Evolutionary conservation across 1,140 invertebrate genomes (phyloP).

Genomic region (Sitodiplosis mosellana): DNA sequence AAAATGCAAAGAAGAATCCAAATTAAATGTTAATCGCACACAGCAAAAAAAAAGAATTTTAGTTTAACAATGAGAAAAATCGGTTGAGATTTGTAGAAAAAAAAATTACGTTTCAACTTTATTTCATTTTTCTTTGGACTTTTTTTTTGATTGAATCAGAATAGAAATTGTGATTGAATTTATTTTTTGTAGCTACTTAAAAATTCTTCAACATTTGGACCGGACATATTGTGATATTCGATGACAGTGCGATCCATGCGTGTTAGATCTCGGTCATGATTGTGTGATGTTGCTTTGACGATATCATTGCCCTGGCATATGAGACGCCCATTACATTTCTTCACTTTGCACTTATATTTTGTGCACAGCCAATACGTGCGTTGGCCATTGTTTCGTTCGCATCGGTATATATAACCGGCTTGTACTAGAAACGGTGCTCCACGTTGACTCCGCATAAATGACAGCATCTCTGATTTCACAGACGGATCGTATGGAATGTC

Average conservation of each 20-base stretch:
- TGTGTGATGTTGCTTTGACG: conserved; percentile 1
- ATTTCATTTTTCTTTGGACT: neutral
- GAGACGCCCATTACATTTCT: conserved; percentile 3
- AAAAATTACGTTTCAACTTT: too few species aligned
- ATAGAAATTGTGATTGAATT: too few species aligned
- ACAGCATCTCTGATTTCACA: neutral
- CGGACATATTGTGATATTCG: neutral
- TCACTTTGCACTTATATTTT: neutral
- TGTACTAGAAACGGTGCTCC: conserved; percentile 1
- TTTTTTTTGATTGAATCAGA: too few species aligned
- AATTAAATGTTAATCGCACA: neutral
- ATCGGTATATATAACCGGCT: conserved; percentile 1
- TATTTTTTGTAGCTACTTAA: too few species aligned
- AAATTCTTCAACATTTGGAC: too few species aligned
- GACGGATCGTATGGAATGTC: neutral
- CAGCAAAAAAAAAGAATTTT: too few species aligned
- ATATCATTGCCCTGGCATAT: conserved; percentile 2
- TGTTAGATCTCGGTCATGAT: neutral
- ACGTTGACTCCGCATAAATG: conserved; percentile 1
- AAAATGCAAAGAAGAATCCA: neutral
- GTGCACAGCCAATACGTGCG: conserved; percentile 4
- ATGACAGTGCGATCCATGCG: neutral
- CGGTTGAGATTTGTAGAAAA: too few species aligned
- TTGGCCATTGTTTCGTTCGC: neutral
- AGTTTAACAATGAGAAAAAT: too few species aligned